Evolutionary conservation across 2,797 vertebrate species (phyloP).

Genomic region (Allobates femoralis): DNA sequence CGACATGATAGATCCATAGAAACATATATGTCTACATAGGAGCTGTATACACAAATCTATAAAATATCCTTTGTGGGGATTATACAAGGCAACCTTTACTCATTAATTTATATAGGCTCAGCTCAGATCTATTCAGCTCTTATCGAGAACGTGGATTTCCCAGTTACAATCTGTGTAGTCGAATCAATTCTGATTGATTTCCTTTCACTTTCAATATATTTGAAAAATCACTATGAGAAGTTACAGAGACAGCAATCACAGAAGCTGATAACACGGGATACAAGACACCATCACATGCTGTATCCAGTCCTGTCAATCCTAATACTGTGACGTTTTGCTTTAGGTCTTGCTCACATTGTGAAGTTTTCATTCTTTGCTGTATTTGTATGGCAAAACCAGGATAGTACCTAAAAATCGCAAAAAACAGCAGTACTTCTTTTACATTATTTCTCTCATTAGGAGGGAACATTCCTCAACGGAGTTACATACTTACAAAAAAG

Average conservation of each 20-base stretch:
- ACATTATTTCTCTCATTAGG: no score
- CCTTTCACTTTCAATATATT: conserved; percentile 22
- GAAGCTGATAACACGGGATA: neutral
- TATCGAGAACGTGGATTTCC: neutral
- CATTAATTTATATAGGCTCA: neutral
- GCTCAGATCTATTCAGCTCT: neutral
- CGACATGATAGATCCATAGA: neutral
- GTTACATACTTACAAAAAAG: no score
- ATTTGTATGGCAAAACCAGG: neutral
- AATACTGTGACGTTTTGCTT: neutral
- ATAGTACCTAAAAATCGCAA: no score
- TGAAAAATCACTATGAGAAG: conserved; percentile 23
- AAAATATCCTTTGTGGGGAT: neutral
- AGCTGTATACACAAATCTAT: neutral
- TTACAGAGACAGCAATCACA: neutral
- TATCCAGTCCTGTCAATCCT: neutral
- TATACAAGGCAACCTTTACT: no score
- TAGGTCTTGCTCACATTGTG: neutral
- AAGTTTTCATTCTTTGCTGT: neutral
- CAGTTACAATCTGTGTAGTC: neutral
- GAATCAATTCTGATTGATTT: conserved; percentile 27
- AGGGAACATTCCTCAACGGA: no score
- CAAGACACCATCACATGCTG: neutral
- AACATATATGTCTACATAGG: neutral
- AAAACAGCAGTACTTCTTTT: no score